These are phyloP conservation scores for Oreocharis arfaki DNA, from an alignment of 2,113 vertebrate genomes.

Conservation along the genomic window DNA sequence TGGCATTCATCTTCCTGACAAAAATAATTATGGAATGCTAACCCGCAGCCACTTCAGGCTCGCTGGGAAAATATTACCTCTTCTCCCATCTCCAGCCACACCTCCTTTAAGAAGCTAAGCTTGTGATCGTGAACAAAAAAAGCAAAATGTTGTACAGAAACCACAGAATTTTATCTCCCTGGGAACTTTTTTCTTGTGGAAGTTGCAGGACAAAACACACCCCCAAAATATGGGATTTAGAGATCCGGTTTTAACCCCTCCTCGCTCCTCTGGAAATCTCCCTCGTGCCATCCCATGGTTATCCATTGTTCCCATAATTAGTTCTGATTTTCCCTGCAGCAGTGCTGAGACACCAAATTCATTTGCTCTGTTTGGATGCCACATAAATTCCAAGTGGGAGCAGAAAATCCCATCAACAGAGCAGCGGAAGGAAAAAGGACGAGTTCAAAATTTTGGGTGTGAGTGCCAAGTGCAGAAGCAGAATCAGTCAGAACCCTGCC, in stretches of 20 bases:
- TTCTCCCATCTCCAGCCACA: background rate
- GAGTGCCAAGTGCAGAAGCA: background rate
- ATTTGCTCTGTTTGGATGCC: background rate
- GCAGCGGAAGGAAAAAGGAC: background rate
- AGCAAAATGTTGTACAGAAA: background rate
- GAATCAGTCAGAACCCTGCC: background rate
- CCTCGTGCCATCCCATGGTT: background rate
- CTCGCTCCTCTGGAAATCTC: background rate
- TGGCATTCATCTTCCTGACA: constrained; percentile 57
- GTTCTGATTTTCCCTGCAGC: background rate
- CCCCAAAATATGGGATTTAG: background rate
- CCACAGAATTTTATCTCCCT: background rate
- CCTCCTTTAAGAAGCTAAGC: background rate
- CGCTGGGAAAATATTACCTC: background rate
- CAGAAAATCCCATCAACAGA: background rate
- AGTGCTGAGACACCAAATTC: background rate
- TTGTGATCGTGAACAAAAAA: background rate
- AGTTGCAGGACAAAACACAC: background rate
- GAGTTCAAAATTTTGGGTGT: no score
- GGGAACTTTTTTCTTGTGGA: background rate
- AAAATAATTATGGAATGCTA: constrained; percentile 40
- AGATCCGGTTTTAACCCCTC: background rate
- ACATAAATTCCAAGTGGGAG: background rate
- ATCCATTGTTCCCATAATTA: background rate
- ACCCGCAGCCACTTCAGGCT: background rate